Conservation (phyloP, 23 tunicate genomes). For the Styela plicata region DNA sequence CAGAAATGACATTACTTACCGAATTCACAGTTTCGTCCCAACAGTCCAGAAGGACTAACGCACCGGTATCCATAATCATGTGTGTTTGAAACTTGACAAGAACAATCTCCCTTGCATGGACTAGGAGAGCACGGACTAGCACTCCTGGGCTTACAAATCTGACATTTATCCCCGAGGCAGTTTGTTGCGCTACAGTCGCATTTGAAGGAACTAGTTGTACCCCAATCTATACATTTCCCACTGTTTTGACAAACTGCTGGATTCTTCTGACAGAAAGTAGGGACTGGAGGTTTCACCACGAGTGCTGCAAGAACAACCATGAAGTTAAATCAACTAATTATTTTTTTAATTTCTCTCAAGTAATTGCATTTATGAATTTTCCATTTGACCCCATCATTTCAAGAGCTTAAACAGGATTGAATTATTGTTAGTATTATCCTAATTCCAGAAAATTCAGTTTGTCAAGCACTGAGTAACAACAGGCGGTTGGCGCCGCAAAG, state of each 20-base stretch:
- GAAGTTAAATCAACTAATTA: too few species aligned
- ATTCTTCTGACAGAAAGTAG: not conserved
- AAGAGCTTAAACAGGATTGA: too few species aligned
- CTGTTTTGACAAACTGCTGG: not conserved
- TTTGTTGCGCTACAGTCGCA: not conserved
- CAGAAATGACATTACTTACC: too few species aligned
- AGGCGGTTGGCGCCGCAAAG: too few species aligned
- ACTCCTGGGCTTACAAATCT: not conserved
- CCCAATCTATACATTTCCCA: not conserved
- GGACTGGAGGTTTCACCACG: too few species aligned
- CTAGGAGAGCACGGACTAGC: not conserved
- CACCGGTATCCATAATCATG: constrained; percentile 1
- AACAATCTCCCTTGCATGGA: constrained; percentile 6
- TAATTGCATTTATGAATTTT: too few species aligned
- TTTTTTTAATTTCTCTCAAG: too few species aligned
- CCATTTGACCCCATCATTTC: too few species aligned
- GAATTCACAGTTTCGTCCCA: not conserved
- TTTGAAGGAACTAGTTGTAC: not conserved
- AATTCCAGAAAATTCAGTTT: too few species aligned
- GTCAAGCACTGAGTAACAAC: too few species aligned
- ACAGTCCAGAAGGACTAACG: not conserved
- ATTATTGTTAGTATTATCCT: too few species aligned
- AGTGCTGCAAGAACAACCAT: too few species aligned
- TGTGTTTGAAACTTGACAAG: not conserved
- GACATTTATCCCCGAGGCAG: not conserved